Conservation (phyloP, 2,797 vertebrate species). For the Karalla daura region DNA sequence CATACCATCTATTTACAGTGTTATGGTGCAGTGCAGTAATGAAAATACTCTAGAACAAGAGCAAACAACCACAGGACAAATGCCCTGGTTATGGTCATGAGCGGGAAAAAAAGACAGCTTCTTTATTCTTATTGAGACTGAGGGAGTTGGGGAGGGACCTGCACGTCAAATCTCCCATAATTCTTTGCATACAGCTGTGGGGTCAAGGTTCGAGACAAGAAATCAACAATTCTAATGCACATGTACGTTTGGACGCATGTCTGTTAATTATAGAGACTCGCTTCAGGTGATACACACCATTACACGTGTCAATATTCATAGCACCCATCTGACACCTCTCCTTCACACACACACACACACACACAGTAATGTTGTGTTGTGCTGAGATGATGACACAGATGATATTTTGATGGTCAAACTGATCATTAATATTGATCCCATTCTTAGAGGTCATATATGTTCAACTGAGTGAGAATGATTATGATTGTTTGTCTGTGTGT, state of each 20-base stretch:
- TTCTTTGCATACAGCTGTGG: background rate
- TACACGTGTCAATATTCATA: slow-evolving; percentile 31
- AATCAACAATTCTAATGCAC: background rate
- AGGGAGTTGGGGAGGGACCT: background rate
- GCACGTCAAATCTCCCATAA: background rate
- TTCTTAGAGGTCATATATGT: slow-evolving; percentile 2
- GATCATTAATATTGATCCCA: slow-evolving; percentile 29
- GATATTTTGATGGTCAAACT: slow-evolving; percentile 12
- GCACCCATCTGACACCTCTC: background rate
- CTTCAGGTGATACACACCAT: slow-evolving; percentile 9
- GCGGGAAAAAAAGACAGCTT: background rate
- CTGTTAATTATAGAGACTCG: background rate
- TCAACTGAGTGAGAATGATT: slow-evolving; percentile 14
- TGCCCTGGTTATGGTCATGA: background rate
- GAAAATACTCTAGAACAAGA: too few relatives aligned
- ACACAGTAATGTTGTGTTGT: slow-evolving; percentile 1
- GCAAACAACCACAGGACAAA: background rate
- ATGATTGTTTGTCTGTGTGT: background rate
- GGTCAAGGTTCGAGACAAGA: slow-evolving; percentile 22
- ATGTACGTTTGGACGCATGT: background rate
- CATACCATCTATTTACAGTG: too few relatives aligned
- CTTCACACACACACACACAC: background rate
- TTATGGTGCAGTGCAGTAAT: background rate
- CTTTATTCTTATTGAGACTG: background rate
- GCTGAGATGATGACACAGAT: slow-evolving; percentile 1